A percentile compares a stretch with the other conserved stretches of the same genome.
Evolutionary conservation across 2,888 invertebrate species (phyloP).

Genomic region (Alloplasta piceator): DNA sequence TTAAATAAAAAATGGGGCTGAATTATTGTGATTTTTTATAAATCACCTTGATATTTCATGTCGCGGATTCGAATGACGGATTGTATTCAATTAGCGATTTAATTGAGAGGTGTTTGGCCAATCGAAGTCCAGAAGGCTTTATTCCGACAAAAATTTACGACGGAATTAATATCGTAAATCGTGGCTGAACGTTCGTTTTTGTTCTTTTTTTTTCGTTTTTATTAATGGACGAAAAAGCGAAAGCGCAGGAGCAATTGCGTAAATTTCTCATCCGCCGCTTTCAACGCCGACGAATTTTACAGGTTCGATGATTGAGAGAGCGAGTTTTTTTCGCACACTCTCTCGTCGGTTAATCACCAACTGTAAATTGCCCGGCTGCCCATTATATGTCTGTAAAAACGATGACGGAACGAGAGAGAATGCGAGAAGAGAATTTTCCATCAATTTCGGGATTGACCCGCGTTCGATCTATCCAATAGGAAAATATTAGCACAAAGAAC

Average conservation of each 20-base stretch:
- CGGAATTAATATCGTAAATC: conserved; percentile 45
- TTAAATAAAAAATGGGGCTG: too few relatives aligned
- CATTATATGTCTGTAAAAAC: conserved; percentile 33
- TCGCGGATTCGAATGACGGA: background rate
- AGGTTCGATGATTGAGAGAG: conserved; percentile 41
- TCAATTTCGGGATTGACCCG: conserved; percentile 35
- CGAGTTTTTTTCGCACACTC: conserved; percentile 27
- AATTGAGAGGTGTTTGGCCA: conserved; percentile 19
- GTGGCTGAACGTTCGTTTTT: background rate
- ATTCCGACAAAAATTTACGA: conserved; percentile 28
- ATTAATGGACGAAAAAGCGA: background rate
- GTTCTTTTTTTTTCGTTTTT: conserved; percentile 12
- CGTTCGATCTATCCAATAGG: conserved; percentile 15
- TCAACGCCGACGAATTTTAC: conserved; percentile 45
- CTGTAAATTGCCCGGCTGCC: conserved; percentile 43
- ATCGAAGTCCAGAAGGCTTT: background rate
- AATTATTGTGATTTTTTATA: background rate
- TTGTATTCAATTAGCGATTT: conserved; percentile 14
- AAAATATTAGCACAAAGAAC: conserved; percentile 23
- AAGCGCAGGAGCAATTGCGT: conserved; percentile 28
- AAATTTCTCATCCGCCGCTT: conserved; percentile 44
- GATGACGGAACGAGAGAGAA: background rate
- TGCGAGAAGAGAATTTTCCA: conserved; percentile 9
- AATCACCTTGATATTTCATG: conserved; percentile 3
- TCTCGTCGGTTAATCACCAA: conserved; percentile 36